Evolutionary conservation across 1,140 invertebrate genomes (phyloP).

Genomic region (Conus betulinus): DNA sequence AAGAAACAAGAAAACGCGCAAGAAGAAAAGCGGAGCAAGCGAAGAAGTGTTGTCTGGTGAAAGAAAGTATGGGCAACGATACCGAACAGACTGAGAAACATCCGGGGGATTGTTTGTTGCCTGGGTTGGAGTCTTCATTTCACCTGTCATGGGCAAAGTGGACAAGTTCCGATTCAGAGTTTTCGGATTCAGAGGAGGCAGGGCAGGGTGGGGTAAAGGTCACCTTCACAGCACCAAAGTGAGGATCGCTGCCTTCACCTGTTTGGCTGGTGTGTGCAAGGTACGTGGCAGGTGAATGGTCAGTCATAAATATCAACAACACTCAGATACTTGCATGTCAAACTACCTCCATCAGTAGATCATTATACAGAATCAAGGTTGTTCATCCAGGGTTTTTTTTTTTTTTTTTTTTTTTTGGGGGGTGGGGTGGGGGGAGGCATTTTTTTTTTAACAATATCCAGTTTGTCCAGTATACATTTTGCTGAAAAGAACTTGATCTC

Average conservation of each 20-base stretch:
- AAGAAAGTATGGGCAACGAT: not conserved
- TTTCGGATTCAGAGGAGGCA: slow-evolving; percentile 73
- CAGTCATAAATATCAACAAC: too few species aligned
- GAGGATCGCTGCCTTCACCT: slow-evolving; percentile 67
- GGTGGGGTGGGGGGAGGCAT: too few species aligned
- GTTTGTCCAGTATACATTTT: too few species aligned
- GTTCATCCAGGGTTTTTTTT: too few species aligned
- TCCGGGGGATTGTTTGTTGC: not conserved
- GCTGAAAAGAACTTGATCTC: too few species aligned
- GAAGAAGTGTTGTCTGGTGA: slow-evolving; percentile 29
- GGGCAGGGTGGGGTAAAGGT: slow-evolving; percentile 58
- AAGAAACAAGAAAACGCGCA: slow-evolving; percentile 47
- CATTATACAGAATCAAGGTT: too few species aligned
- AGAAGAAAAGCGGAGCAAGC: slow-evolving; percentile 49
- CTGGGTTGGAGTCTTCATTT: not conserved
- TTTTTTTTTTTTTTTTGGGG: too few species aligned
- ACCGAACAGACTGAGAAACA: not conserved
- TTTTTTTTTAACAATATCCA: too few species aligned
- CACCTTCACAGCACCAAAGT: slow-evolving; percentile 64
- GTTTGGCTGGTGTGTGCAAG: slow-evolving; percentile 68
- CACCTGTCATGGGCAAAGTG: slow-evolving; percentile 58
- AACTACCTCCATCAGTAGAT: too few species aligned
- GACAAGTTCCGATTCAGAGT: slow-evolving; percentile 74
- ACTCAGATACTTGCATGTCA: too few species aligned
- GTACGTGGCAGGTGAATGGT: slow-evolving; percentile 45